phyloP scores from a whole-genome alignment of 2,113 vertebrate genomes.

The Cynopterus brachyotis region DNA sequence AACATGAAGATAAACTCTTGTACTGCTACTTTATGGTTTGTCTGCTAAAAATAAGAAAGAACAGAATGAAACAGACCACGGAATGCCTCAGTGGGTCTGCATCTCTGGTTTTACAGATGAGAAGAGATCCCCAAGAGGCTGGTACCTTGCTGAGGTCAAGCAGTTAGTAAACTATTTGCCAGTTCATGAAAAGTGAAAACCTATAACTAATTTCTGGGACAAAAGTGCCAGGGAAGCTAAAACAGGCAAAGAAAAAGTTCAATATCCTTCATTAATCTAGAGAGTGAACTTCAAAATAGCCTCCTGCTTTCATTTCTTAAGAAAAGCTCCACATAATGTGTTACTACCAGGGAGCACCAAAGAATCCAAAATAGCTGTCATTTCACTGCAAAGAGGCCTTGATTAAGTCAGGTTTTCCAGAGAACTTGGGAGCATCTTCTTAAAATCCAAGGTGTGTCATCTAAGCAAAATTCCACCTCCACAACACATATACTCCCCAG shows the following conservation, averaged over 20 bases:
- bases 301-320: not conserved
- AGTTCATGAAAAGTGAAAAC: not conserved
- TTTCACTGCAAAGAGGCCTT: not conserved
- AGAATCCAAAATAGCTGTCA: not conserved
- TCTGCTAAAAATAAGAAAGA: not conserved
- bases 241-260: not conserved
- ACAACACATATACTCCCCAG: not conserved
- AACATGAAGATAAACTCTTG: not conserved
- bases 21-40: not conserved
- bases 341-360: not conserved
- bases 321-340: not conserved
- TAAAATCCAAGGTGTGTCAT: not conserved
- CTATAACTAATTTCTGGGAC: not conserved
- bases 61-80: not conserved
- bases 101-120: too few species aligned
- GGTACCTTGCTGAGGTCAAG: not conserved
- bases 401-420: not conserved
- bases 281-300: not conserved
- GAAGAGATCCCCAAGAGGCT: not conserved
- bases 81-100: accelerated
- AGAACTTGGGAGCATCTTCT: not conserved
- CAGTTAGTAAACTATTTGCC: not conserved
- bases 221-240: not conserved
- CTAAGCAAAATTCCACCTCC: not conserved
- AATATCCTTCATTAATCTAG: not conserved